Conservation (phyloP, 1,140 invertebrate genomes). For the Orius laevigatus region DNA sequence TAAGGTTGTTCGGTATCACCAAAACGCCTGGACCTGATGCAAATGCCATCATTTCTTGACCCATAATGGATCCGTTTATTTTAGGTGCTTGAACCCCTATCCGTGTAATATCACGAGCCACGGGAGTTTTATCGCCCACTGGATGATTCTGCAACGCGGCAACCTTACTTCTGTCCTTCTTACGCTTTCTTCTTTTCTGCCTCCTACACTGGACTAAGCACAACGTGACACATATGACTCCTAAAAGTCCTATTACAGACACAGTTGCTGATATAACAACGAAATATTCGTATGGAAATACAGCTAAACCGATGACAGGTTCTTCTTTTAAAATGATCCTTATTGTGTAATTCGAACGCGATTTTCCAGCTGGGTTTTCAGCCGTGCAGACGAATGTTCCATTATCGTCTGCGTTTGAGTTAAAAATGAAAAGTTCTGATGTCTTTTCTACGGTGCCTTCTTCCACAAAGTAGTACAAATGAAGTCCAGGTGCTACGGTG, state of each 20-base stretch:
- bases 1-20: slow-evolving; percentile 24
- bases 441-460: slow-evolving; percentile 50
- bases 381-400: slow-evolving; percentile 66
- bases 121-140: slow-evolving; percentile 21
- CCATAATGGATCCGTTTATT: slow-evolving; percentile 21
- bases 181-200: slow-evolving; percentile 24
- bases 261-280: slow-evolving; percentile 41
- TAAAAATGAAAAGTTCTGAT: slow-evolving; percentile 57
- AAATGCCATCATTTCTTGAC: slow-evolving; percentile 25
- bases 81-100: slow-evolving; percentile 16
- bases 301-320: slow-evolving; percentile 42
- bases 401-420: slow-evolving; percentile 54
- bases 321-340: slow-evolving; percentile 53
- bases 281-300: slow-evolving; percentile 47
- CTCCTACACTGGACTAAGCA: slow-evolving; percentile 22
- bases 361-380: slow-evolving; percentile 60
- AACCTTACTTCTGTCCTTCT: slow-evolving; percentile 26
- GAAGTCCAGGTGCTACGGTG: slow-evolving; percentile 39
- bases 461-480: slow-evolving; percentile 48
- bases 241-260: slow-evolving; percentile 18
- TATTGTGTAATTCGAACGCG: slow-evolving; percentile 59
- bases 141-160: slow-evolving; percentile 25
- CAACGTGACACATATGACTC: slow-evolving; percentile 16
- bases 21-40: slow-evolving; percentile 19
- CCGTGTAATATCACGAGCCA: slow-evolving; percentile 17